Evolutionary conservation across 2,888 invertebrate species (phyloP).

Genomic region (Dicyrtomina minuta): DNA sequence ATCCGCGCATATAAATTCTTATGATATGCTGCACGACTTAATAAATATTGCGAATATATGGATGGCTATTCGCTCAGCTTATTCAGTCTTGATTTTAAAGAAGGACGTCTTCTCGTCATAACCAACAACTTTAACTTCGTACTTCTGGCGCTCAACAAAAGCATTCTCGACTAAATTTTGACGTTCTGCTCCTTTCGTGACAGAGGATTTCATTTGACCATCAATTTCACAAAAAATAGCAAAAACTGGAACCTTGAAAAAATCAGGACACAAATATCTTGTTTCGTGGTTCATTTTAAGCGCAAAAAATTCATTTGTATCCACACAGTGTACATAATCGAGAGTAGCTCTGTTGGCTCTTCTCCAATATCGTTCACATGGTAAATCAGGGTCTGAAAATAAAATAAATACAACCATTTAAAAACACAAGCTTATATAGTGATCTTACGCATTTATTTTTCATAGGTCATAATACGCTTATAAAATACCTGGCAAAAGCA

Average conservation of each 20-base stretch:
- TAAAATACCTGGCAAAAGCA: background rate
- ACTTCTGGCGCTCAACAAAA: background rate
- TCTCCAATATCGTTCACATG: slow-evolving; percentile 1
- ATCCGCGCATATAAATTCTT: too few species aligned
- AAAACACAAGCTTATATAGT: background rate
- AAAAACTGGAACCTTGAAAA: slow-evolving; percentile 4
- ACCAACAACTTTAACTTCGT: background rate
- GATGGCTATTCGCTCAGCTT: too few species aligned
- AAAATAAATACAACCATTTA: background rate
- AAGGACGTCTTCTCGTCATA: background rate
- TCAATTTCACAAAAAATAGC: background rate
- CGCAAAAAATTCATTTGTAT: background rate
- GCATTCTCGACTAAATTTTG: background rate
- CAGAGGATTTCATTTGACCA: too few species aligned
- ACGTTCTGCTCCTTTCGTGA: too few species aligned
- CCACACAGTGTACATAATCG: background rate
- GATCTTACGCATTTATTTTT: too few species aligned
- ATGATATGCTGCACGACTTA: too few species aligned
- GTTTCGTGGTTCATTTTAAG: background rate
- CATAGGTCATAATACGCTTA: too few species aligned
- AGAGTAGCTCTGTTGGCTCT: background rate
- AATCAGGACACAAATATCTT: background rate
- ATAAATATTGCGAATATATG: too few species aligned
- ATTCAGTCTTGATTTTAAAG: background rate
- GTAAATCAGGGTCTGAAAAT: background rate